Evolutionary conservation across 2,888 invertebrate genomes (phyloP).

Genomic region (Odontocerum albicorne): DNA sequence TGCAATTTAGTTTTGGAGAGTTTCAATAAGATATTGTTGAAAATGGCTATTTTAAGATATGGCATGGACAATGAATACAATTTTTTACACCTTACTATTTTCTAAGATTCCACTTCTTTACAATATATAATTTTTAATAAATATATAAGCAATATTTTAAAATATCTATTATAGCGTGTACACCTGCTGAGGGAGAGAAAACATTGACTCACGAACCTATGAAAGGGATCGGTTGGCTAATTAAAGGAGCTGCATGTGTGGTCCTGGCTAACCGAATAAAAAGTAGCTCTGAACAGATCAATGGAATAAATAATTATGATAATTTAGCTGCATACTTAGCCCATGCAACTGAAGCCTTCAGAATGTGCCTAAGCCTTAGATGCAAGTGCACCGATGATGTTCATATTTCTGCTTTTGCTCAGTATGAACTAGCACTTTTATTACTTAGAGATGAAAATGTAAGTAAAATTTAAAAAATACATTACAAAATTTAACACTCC

Average conservation of each 20-base stretch:
- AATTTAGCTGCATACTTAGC: constrained; percentile 26
- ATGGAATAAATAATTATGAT: constrained; percentile 2
- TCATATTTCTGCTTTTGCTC: constrained; percentile 66
- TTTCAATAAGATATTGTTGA: too few species aligned
- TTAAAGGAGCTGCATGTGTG: constrained; percentile 54
- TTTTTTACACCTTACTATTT: too few species aligned
- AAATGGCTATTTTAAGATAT: too few species aligned
- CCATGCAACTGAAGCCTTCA: constrained; percentile 45
- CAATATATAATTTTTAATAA: too few species aligned
- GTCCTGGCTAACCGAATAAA: constrained; percentile 43
- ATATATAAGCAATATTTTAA: too few species aligned
- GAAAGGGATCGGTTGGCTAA: constrained; percentile 54
- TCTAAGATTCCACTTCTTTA: too few species aligned
- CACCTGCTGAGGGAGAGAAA: constrained; percentile 42
- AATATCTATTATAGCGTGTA: constrained; percentile 38
- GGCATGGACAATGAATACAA: too few species aligned
- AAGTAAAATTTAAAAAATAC: constrained; percentile 35
- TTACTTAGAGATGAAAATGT: constrained; percentile 49
- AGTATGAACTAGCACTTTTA: constrained; percentile 63
- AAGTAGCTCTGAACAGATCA: not conserved
- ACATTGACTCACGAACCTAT: constrained; percentile 53
- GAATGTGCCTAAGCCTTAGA: constrained; percentile 45
- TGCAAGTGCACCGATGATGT: constrained; percentile 45
- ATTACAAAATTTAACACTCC: too few species aligned
- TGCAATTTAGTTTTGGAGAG: too few species aligned